Conservation (phyloP, 2,888 invertebrate species). For the Ectobius pallidus region DNA sequence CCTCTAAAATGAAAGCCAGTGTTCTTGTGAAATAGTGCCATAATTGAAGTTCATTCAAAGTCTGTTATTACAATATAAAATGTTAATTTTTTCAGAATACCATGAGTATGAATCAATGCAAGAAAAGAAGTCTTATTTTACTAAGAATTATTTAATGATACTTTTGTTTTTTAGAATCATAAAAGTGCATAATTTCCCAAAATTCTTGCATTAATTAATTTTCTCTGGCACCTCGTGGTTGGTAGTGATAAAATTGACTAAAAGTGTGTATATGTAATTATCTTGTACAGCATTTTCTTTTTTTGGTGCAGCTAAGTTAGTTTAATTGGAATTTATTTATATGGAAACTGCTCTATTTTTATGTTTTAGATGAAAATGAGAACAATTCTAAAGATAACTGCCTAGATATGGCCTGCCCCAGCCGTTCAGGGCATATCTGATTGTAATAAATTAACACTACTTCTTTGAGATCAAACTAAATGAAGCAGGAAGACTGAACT, state of each 20-base stretch:
- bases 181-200: not conserved
- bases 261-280: not conserved
- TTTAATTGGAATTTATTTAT: conserved; percentile 10
- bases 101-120: too few relatives aligned
- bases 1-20: not conserved
- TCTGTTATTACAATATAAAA: not conserved
- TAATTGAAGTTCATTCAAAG: not conserved
- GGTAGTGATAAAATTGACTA: not conserved
- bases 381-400: not conserved
- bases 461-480: too few relatives aligned
- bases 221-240: conserved; percentile 12
- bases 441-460: too few relatives aligned
- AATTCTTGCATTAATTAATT: not conserved
- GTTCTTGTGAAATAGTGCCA: conserved; percentile 7
- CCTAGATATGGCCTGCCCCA: not conserved
- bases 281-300: conserved; percentile 5
- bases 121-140: not conserved
- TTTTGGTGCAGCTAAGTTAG: conserved; percentile 5
- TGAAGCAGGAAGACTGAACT: too few relatives aligned
- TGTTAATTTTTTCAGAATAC: too few relatives aligned
- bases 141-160: too few relatives aligned
- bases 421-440: not conserved
- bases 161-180: not conserved
- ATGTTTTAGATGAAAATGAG: not conserved
- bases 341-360: not conserved